These are phyloP conservation scores for Heteromurus nitidus DNA, from an alignment of 2,888 invertebrate genomes.

Conservation along the genomic window DNA sequence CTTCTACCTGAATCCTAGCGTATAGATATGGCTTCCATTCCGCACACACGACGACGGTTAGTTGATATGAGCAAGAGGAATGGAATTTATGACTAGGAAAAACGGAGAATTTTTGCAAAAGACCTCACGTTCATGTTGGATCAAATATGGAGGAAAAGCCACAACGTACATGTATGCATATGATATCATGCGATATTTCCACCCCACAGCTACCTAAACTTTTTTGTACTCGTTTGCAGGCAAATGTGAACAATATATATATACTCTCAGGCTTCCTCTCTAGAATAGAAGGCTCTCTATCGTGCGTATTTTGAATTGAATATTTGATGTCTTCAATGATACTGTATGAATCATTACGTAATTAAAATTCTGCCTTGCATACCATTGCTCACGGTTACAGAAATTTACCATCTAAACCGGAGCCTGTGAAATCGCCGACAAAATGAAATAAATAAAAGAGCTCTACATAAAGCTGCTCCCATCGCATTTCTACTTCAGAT, in stretches of 20 bases:
- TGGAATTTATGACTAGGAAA: conserved; percentile 51
- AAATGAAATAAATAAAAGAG: conserved; percentile 44
- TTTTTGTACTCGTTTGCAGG: neutral
- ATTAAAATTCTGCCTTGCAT: conserved; percentile 58
- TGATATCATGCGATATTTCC: neutral
- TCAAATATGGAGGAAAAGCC: neutral
- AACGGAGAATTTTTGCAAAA: conserved; percentile 34
- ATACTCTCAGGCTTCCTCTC: too few species aligned
- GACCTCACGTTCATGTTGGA: conserved; percentile 12
- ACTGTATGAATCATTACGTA: conserved; percentile 56
- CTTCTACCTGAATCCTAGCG: too few species aligned
- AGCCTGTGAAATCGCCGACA: conserved; percentile 52
- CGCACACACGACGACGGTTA: conserved; percentile 3
- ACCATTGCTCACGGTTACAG: conserved; percentile 36
- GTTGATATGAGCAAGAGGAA: conserved; percentile 50
- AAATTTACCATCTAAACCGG: conserved; percentile 7
- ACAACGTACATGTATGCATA: too few species aligned
- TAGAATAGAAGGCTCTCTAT: conserved; percentile 40
- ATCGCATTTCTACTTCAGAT: conserved; percentile 1
- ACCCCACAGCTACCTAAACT: conserved; percentile 7
- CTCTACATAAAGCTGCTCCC: conserved; percentile 1
- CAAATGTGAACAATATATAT: too few species aligned
- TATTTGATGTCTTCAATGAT: conserved; percentile 39
- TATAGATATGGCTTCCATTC: too few species aligned
- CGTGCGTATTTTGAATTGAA: conserved; percentile 35